Evolutionary conservation across 2,113 vertebrate species (phyloP).

Genomic region (Chlorodrepanis virens): DNA sequence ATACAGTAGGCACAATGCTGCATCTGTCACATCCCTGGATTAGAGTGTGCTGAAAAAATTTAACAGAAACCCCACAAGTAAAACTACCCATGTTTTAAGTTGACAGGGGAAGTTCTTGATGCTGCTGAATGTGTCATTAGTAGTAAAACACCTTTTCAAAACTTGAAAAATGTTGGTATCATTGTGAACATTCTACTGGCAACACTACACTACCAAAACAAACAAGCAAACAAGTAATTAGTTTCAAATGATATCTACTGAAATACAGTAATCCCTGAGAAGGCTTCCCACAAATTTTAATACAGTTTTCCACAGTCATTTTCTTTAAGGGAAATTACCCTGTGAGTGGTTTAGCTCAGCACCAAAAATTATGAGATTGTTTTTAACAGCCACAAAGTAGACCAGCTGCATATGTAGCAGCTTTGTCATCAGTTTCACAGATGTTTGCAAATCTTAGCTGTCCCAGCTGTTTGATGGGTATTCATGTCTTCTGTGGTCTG

Average conservation of each 20-base stretch:
- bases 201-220: background rate
- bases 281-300: background rate
- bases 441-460: background rate
- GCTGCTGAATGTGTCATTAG: background rate
- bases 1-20: background rate
- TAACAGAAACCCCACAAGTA: background rate
- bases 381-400: background rate
- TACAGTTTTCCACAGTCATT: background rate
- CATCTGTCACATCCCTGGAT: background rate
- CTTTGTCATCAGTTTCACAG: background rate
- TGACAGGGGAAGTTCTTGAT: background rate
- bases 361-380: background rate
- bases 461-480: background rate
- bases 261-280: background rate
- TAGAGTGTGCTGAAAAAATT: background rate
- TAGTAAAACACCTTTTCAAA: background rate
- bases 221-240: background rate
- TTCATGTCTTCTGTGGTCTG: background rate
- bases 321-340: background rate
- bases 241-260: background rate
- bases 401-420: background rate
- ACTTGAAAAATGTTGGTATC: background rate
- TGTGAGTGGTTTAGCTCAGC: fast-evolving
- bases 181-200: background rate
- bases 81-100: background rate